Evolutionary conservation across 2,113 vertebrate species (phyloP).

Genomic region (Urocolius indicus): DNA sequence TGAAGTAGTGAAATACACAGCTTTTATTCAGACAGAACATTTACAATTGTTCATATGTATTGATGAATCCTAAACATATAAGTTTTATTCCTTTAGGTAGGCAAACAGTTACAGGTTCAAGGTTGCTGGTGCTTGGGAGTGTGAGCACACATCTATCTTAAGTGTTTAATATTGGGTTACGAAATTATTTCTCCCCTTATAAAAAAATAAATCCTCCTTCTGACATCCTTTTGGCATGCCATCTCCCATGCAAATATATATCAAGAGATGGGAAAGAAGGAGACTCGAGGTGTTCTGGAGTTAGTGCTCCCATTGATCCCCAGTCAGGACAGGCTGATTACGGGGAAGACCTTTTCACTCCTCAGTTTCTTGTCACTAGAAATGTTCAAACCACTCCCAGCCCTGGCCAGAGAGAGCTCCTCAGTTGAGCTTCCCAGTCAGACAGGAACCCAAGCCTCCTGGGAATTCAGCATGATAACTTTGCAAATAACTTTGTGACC

Average conservation of each 20-base stretch:
- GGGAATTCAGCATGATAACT: neutral
- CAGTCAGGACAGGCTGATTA: neutral
- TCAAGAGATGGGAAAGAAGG: neutral
- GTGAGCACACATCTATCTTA: neutral
- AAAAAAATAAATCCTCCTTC: neutral
- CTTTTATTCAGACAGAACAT: constrained; percentile 5
- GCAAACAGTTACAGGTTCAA: neutral
- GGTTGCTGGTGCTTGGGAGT: neutral
- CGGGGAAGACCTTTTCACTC: neutral
- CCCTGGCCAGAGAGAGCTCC: neutral
- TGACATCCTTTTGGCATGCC: neutral
- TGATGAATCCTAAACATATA: neutral
- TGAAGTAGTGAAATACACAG: constrained; percentile 55
- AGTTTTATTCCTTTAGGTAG: constrained; percentile 37
- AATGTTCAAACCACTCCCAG: neutral
- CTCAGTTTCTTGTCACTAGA: neutral
- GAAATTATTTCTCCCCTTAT: neutral
- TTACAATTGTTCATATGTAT: constrained; percentile 61
- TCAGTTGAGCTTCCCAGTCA: accelerated
- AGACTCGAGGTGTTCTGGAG: neutral
- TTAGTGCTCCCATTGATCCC: neutral
- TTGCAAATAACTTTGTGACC: neutral
- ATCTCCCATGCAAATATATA: neutral
- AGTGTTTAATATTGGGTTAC: neutral
- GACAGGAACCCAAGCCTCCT: neutral